phyloP scores from a whole-genome alignment of 2,888 invertebrate species.

The Volucella inflata region DNA sequence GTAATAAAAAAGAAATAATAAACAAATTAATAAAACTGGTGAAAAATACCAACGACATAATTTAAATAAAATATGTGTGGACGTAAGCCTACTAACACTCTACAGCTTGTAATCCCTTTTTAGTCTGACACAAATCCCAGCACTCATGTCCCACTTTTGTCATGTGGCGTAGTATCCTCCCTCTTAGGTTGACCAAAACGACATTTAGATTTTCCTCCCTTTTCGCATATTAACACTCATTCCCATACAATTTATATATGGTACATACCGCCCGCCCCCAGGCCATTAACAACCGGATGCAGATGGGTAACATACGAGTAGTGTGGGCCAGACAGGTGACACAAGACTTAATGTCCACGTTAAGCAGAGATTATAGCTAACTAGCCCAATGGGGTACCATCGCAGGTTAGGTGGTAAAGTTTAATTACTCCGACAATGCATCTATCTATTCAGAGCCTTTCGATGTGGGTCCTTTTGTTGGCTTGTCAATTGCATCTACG shows the following conservation, averaged over 20 bases:
- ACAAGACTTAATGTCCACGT: slow-evolving; percentile 52
- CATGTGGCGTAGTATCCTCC: slow-evolving; percentile 7
- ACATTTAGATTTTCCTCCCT: slow-evolving; percentile 30
- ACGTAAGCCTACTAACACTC: slow-evolving; percentile 40
- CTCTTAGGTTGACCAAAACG: slow-evolving; percentile 18
- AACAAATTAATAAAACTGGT: slow-evolving; percentile 26
- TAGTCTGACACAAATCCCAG: slow-evolving; percentile 42
- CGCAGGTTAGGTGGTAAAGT: neutral
- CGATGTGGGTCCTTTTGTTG: slow-evolving; percentile 51
- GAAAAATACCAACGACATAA: slow-evolving; percentile 18
- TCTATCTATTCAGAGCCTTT: slow-evolving; percentile 27
- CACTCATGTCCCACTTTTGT: neutral
- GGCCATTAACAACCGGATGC: slow-evolving; percentile 34
- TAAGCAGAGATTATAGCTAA: slow-evolving; percentile 61
- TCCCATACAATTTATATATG: neutral
- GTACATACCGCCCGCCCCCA: slow-evolving; percentile 4
- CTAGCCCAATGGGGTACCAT: slow-evolving; percentile 37
- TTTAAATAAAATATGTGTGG: slow-evolving; percentile 44
- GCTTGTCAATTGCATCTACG: slow-evolving; percentile 51
- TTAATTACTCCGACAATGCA: slow-evolving; percentile 52
- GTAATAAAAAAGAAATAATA: too few species aligned
- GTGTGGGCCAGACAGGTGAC: slow-evolving; percentile 32
- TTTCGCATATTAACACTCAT: slow-evolving; percentile 35
- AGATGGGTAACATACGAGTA: slow-evolving; percentile 17
- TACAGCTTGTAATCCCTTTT: slow-evolving; percentile 52